Percentiles rank a stretch among this genome's conserved stretches.
Evolutionary conservation across 2,797 vertebrate species (phyloP).

Genomic region (Cyprinella venusta): DNA sequence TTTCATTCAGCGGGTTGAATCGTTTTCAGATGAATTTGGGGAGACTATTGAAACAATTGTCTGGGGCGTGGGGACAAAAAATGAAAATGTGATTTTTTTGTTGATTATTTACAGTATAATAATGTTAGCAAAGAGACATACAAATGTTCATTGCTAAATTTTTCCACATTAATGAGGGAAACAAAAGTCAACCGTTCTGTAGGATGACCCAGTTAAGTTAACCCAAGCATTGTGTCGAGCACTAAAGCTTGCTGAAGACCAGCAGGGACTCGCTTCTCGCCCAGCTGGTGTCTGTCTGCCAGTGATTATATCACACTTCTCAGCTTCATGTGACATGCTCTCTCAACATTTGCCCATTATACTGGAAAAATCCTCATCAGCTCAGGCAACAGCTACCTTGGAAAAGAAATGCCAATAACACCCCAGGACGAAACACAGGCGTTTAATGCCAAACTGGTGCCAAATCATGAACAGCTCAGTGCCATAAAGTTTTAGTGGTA

Average conservation of each 20-base stretch:
- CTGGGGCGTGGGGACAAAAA: neutral
- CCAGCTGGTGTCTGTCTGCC: slow-evolving; percentile 10
- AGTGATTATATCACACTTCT: slow-evolving; percentile 39
- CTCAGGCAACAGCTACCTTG: slow-evolving; percentile 28
- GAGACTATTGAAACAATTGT: too few species aligned
- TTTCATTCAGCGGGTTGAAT: too few species aligned
- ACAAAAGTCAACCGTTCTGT: neutral
- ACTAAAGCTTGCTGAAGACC: neutral
- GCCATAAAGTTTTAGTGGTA: slow-evolving; percentile 30
- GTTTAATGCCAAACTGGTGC: slow-evolving; percentile 44
- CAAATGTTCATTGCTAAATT: too few species aligned
- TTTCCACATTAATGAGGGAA: neutral
- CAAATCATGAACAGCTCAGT: slow-evolving; percentile 22
- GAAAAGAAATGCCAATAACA: slow-evolving; percentile 28
- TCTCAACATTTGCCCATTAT: slow-evolving; percentile 36
- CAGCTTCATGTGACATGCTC: slow-evolving; percentile 14
- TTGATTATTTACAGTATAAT: neutral
- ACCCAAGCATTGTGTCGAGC: neutral
- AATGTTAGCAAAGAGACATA: neutral
- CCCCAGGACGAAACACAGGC: slow-evolving; percentile 52
- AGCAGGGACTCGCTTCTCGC: neutral
- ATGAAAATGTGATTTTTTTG: neutral
- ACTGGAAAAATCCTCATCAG: slow-evolving; percentile 4
- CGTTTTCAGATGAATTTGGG: too few species aligned
- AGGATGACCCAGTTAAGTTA: neutral